Base-by-base conservation (phyloP, 1,140 invertebrate genomes). In the Trialeurodes vaporariorum region DNA sequence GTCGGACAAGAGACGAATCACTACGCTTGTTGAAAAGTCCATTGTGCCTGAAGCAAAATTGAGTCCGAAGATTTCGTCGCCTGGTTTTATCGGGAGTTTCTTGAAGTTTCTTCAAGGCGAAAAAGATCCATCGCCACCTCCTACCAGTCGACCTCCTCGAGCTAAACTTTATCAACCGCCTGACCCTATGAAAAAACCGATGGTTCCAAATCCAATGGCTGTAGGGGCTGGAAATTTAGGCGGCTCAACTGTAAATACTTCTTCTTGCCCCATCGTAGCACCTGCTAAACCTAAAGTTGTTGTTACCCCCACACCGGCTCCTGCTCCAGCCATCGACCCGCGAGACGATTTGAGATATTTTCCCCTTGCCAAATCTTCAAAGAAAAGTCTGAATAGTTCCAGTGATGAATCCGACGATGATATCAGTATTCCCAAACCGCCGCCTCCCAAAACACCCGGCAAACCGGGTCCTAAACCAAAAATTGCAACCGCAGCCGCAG, bases 101-200 rank as follows among this genome's bases (percentile, higher is more conserved):
- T 79, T 91, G 62, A 91, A 90, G 75, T 92, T 91, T 78, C 79
- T 92, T 71, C 88, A 91, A 81, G 90, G 89, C 63, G 88, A 91
- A 73, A 82, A 87, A 34, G 89, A 91, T 66, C 84, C 85, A 59
- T 90, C 89, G 71, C 87, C 88, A n/a, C 87, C 88, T 86, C 34
- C 34, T 17, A 9, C 34, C 5, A 49, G 34, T n/a, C 61, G 72
- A 27, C 67, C 72, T 0, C 65, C 73, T 13, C 49, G 71, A 49
- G 34, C 34, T 17, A 49, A 49, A 17, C 34, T 49, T 17, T 49
- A 49, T 49, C 34, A 49, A 17, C 34, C 34, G 34, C 34, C 34
- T 49, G 34, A 49, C 5, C 34, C 34, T 17, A 5, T 17, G 5
- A 49, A 49, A 49, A 49, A 49, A 17, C 34, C 34, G 34, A 17